phyloP scores from a whole-genome alignment of 2,113 vertebrate genomes.

The Gnathonemus echidnorhynchus region DNA sequence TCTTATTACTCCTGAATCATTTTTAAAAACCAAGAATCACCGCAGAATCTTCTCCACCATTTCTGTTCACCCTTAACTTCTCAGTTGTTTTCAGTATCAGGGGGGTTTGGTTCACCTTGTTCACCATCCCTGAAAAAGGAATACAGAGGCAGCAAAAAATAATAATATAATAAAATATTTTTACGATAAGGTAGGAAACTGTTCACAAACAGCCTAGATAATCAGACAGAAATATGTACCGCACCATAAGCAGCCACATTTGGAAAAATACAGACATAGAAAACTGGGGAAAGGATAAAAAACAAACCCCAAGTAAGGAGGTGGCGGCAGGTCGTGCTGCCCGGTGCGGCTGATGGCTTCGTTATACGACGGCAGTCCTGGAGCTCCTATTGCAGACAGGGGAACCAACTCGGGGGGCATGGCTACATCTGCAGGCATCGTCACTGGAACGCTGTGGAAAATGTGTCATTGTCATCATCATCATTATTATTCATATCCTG shows the following conservation, averaged over 20 bases:
- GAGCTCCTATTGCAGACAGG: slow-evolving; percentile 40
- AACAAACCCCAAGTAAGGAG: slow-evolving; percentile 72
- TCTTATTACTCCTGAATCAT: background rate
- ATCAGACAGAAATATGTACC: background rate
- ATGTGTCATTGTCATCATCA: background rate
- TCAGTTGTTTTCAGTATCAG: background rate
- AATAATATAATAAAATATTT: background rate
- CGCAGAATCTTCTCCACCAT: background rate
- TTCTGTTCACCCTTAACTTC: background rate
- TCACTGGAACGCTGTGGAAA: slow-evolving; percentile 13
- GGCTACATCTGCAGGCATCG: background rate
- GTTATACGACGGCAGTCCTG: slow-evolving; percentile 71
- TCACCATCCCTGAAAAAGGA: background rate
- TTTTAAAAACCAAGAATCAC: background rate
- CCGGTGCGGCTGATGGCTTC: slow-evolving; percentile 39
- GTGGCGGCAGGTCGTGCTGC: slow-evolving; percentile 74
- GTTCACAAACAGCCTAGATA: background rate
- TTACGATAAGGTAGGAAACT: background rate
- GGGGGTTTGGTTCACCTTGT: background rate
- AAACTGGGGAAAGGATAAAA: background rate
- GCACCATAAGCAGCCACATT: background rate
- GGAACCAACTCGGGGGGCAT: background rate
- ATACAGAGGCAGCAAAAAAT: background rate
- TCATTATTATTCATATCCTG: background rate
- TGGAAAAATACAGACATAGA: background rate